Evolutionary conservation across 2,888 invertebrate genomes (phyloP).

Genomic region (Chironomus tentans): DNA sequence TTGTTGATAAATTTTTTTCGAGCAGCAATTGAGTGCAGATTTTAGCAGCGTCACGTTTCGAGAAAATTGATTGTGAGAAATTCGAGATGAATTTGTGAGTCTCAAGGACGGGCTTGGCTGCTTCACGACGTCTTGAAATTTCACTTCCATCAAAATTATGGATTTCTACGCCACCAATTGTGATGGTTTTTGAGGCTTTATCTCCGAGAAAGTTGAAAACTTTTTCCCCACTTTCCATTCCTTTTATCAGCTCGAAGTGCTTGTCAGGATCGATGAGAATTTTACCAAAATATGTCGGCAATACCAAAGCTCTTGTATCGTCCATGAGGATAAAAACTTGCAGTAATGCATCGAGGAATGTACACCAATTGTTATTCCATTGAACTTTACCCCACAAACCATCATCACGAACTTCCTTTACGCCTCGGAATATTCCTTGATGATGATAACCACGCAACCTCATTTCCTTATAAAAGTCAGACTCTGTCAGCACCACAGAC

Average conservation of each 20-base stretch:
- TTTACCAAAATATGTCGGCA: slow-evolving; percentile 50
- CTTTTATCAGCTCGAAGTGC: slow-evolving; percentile 33
- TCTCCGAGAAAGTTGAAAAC: background rate
- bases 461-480: slow-evolving; percentile 44
- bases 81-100: slow-evolving; percentile 48
- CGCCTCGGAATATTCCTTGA: slow-evolving; percentile 43
- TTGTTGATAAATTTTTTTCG: slow-evolving; percentile 54
- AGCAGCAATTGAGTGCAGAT: slow-evolving; percentile 53
- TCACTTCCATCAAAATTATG: slow-evolving; percentile 48
- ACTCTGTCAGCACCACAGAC: slow-evolving; percentile 22
- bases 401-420: slow-evolving; percentile 41
- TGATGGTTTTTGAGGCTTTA: slow-evolving; percentile 36
- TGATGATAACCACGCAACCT: slow-evolving; percentile 48
- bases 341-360: slow-evolving; percentile 58
- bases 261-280: slow-evolving; percentile 46
- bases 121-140: slow-evolving; percentile 44
- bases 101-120: slow-evolving; percentile 48
- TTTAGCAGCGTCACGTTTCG: slow-evolving; percentile 43
- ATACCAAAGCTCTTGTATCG: slow-evolving; percentile 44
- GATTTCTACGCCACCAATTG: slow-evolving; percentile 50
- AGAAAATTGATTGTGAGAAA: background rate
- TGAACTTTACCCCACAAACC: slow-evolving; percentile 37
- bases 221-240: background rate
- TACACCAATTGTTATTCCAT: slow-evolving; percentile 57
- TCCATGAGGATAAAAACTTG: slow-evolving; percentile 48